Percentiles rank a stretch among this genome's conserved stretches.
Evolutionary conservation across 2,888 invertebrate genomes (phyloP).

Genomic region (Chrysina gloriosa): DNA sequence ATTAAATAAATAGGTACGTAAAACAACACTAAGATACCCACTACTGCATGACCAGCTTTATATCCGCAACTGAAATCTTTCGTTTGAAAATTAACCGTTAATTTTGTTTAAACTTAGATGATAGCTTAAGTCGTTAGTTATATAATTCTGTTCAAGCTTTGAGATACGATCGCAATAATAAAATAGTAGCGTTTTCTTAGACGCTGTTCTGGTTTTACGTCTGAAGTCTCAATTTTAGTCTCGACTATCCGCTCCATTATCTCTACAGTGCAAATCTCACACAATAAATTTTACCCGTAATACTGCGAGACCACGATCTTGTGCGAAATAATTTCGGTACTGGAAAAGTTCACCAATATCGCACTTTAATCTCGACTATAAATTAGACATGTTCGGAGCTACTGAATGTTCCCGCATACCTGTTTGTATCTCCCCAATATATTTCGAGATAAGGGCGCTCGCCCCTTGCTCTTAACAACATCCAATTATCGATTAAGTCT

Average conservation of each 20-base stretch:
- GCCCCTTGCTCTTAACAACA: slow-evolving; percentile 43
- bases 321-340: slow-evolving; percentile 40
- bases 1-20: too few species aligned
- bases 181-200: slow-evolving; percentile 20
- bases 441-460: slow-evolving; percentile 45
- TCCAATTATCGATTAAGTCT: slow-evolving; percentile 47
- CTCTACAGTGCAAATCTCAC: slow-evolving; percentile 30
- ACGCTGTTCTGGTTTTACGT: background rate
- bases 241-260: slow-evolving; percentile 4
- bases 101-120: too few species aligned
- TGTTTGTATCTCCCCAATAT: slow-evolving; percentile 45
- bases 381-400: slow-evolving; percentile 44
- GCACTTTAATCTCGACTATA: slow-evolving; percentile 44
- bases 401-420: slow-evolving; percentile 48
- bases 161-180: slow-evolving; percentile 13
- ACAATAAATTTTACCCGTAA: slow-evolving; percentile 27
- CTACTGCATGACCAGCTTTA: too few species aligned
- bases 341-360: slow-evolving; percentile 41
- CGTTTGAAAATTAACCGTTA: too few species aligned
- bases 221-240: slow-evolving; percentile 31
- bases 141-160: background rate
- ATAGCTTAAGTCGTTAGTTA: background rate
- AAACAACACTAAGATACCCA: too few species aligned
- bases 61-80: too few species aligned
- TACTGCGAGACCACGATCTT: slow-evolving; percentile 20